Evolutionary conservation across 2,797 vertebrate genomes (phyloP).

Genomic region (Vespertilio murinus): DNA sequence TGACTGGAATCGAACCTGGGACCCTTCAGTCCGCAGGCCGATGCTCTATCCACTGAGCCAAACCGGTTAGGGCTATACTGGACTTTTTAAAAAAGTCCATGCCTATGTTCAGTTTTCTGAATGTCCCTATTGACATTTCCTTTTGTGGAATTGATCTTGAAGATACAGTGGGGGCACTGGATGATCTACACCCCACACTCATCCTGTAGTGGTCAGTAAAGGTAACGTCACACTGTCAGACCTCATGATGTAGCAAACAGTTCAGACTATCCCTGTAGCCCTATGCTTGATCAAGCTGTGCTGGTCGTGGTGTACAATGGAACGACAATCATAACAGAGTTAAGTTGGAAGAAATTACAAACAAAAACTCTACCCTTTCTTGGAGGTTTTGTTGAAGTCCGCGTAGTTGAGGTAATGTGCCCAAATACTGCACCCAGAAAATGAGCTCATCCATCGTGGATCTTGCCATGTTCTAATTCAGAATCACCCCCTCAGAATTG

Average conservation of each 20-base stretch:
- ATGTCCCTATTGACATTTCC: background rate
- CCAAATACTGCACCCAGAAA: conserved; percentile 25
- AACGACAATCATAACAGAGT: background rate
- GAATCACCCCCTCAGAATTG: conserved; percentile 16
- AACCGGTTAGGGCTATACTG: too few relatives aligned
- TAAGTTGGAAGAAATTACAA: conserved; percentile 24
- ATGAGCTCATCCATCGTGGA: background rate
- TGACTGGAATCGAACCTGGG: too few relatives aligned
- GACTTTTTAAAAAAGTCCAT: background rate
- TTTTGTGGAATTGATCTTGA: background rate
- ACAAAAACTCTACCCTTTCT: background rate
- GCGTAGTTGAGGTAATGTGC: background rate
- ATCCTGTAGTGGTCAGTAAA: background rate
- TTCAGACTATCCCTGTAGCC: background rate
- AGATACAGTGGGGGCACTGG: background rate
- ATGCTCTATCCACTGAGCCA: too few relatives aligned
- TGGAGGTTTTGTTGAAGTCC: background rate
- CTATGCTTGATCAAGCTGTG: background rate
- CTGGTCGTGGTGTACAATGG: background rate
- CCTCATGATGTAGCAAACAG: background rate
- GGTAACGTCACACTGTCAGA: background rate
- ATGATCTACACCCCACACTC: background rate
- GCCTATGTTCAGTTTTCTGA: conserved; percentile 26
- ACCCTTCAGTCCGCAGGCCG: too few relatives aligned
- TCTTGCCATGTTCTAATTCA: conserved; percentile 35